Base-by-base conservation (phyloP, 64 coral and sea anemone genomes). In the Porites australiensis region DNA sequence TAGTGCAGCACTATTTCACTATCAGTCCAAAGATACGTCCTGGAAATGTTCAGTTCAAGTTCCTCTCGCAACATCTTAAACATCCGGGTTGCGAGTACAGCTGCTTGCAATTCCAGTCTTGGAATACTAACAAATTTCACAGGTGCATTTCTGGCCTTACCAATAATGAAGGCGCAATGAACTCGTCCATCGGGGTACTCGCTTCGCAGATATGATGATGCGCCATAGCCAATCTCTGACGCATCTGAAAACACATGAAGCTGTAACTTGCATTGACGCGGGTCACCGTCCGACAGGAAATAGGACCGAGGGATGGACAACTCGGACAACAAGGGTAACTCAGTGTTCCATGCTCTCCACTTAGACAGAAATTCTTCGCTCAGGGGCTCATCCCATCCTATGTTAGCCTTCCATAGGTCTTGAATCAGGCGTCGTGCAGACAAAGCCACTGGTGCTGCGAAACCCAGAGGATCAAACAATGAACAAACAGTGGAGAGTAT, bases 71-170 rank as follows among this genome's bases (percentile, higher is more conserved):
- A 61, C 22, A 91, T 72, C 52, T 74, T 54, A 21, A 22, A 1
- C 13, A 91, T 6, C 2, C 76, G 59, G 20, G 64, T 91, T 27
- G 64, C 64, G 11, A 82, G 77, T 49, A 91, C 50, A 15, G 78
- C 89, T 65, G 79, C 79, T 45, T 86, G 90, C 58, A 92, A 47
- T 66, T 86, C 90, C n/a, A 86, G 70, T 21, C 90, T 74, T 37
- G 68, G 90, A 67, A 92, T 92, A 44, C 44, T 92, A 0, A 43
- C 15, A 50, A 74, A 59, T 19, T 91, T 91, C 7, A 50, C 12
- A 5, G 89, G 89, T 73, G 89, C 11, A 58, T 70, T 83, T 49
- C 89, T 92, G 45, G n/a, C 44, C 18, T 92, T 82, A 9, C 53
- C 90, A 16, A 65, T 77, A 44, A 92, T 44, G 55, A 92, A 86